Percentiles rank a stretch among this genome's conserved stretches.
phyloP scores from a whole-genome alignment of 2,113 vertebrate genomes.

The Mungos mungo region DNA sequence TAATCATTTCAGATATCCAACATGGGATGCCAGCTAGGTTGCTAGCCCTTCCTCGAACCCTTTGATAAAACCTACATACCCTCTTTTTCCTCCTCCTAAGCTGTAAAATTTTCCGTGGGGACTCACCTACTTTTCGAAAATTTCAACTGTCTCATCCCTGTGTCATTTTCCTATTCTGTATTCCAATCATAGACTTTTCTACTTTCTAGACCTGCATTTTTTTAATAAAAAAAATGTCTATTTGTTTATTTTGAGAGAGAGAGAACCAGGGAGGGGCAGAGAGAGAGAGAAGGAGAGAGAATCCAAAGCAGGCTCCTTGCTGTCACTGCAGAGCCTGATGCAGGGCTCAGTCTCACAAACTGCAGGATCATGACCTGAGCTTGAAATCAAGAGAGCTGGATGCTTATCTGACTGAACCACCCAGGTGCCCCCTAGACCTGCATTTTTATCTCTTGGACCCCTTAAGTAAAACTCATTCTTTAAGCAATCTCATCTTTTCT shows the following conservation, averaged over 20 bases:
- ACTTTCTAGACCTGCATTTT: constrained; percentile 10
- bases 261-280: too few species aligned
- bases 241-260: too few species aligned
- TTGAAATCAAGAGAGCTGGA: too few species aligned
- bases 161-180: neutral
- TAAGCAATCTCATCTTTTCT: neutral
- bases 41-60: neutral
- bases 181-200: neutral
- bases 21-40: neutral
- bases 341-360: too few species aligned
- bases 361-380: too few species aligned
- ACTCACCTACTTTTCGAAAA: neutral
- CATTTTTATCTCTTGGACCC: neutral
- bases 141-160: neutral
- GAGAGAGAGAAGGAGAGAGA: too few species aligned
- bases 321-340: too few species aligned
- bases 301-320: too few species aligned
- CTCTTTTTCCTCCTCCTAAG: neutral
- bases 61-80: neutral
- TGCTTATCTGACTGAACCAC: too few species aligned
- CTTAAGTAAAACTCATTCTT: neutral
- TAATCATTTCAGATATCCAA: constrained; percentile 1
- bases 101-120: neutral
- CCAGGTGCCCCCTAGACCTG: neutral
- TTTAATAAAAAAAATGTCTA: too few species aligned